Evolutionary conservation across 2,888 invertebrate species (phyloP).

Genomic region (Julus scanicus): DNA sequence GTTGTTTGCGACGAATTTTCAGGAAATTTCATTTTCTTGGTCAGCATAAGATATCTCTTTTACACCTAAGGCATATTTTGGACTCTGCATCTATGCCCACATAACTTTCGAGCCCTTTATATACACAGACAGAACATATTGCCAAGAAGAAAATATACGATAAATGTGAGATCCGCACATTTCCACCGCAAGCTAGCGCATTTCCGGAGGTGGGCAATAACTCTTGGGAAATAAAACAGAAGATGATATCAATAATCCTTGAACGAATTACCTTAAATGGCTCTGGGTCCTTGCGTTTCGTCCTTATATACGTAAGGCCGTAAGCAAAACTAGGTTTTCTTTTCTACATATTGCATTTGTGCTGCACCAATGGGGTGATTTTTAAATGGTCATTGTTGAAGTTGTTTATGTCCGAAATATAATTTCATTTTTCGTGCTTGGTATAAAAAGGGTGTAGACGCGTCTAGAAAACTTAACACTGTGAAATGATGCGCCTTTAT

Average conservation of each 20-base stretch:
- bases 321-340: background rate
- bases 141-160: background rate
- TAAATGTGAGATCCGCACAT: background rate
- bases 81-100: background rate
- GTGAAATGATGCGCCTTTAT: background rate
- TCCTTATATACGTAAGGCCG: background rate
- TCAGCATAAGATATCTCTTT: background rate
- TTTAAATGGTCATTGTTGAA: background rate
- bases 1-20: too few species aligned
- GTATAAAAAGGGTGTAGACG: background rate
- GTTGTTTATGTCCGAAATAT: background rate
- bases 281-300: slow-evolving; percentile 6
- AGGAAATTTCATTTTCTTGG: background rate
- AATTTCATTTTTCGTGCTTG: background rate
- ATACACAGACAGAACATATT: background rate
- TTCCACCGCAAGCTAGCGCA: background rate
- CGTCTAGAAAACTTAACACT: background rate
- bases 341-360: background rate
- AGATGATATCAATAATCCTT: slow-evolving; percentile 40
- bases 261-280: slow-evolving; percentile 42
- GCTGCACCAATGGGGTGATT: background rate
- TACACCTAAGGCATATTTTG: background rate
- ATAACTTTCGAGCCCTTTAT: background rate
- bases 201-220: slow-evolving; percentile 40
- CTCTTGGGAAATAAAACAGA: slow-evolving; percentile 36